These are phyloP conservation scores for Sorex maritimensis DNA, from an alignment of 2,797 vertebrate genomes.

Conservation along the genomic window DNA sequence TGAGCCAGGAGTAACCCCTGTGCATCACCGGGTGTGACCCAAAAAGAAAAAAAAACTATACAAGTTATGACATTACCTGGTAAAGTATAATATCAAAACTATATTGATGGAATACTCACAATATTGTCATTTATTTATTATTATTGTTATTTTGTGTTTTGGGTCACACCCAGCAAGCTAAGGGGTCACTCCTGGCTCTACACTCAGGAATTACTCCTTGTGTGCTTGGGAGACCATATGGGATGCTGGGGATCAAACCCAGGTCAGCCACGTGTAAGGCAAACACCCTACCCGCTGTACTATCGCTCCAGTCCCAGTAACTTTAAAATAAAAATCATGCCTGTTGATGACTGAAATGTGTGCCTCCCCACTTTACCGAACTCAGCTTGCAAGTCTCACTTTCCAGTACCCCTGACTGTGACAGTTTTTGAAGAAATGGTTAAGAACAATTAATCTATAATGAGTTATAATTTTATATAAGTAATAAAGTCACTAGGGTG, in stretches of 20 bases:
- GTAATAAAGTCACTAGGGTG: slow-evolving; percentile 19
- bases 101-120: slow-evolving; percentile 48
- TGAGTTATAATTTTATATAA: not conserved
- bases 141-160: no score
- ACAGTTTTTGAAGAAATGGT: slow-evolving; percentile 41
- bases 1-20: no score
- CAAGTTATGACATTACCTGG: not conserved
- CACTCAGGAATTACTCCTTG: no score
- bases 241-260: no score
- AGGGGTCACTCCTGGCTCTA: no score
- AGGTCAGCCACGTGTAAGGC: no score
- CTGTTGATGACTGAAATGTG: not conserved
- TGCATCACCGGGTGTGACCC: no score
- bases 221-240: no score
- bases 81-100: slow-evolving; percentile 63
- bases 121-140: not conserved
- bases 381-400: not conserved
- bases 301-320: not conserved
- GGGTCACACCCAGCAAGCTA: no score
- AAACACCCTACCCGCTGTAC: no score
- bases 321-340: slow-evolving; percentile 12
- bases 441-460: slow-evolving; percentile 32
- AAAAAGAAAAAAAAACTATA: no score
- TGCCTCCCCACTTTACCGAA: not conserved
- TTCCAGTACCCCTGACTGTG: not conserved